A percentile compares a stretch with the other conserved stretches of the same genome.
These are phyloP conservation scores for Lepidochrysops patricia DNA, from an alignment of 2,888 invertebrate species.

Conservation along the genomic window DNA sequence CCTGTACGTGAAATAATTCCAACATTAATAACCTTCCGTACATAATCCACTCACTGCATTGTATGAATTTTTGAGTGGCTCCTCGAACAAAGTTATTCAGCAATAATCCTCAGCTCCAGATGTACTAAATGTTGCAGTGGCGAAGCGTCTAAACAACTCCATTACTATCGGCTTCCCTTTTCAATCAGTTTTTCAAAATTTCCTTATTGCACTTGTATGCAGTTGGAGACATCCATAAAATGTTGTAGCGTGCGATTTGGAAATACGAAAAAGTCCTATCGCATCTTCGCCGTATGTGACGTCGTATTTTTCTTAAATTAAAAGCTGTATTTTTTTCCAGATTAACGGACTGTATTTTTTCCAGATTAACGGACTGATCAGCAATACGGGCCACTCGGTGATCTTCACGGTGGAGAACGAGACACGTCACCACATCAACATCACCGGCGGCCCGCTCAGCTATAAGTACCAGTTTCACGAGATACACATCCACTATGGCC, in stretches of 20 bases:
- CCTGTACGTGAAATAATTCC: background rate
- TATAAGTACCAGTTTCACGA: constrained; percentile 97
- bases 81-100: background rate
- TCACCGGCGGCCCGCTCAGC: constrained; percentile 95
- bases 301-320: too few species aligned
- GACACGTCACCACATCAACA: constrained; percentile 89
- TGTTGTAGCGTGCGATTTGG: too few species aligned
- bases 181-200: too few species aligned
- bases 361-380: constrained; percentile 91
- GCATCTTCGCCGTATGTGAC: too few species aligned
- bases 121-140: background rate
- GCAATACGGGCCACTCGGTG: constrained; percentile 96
- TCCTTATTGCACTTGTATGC: too few species aligned
- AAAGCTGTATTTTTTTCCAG: background rate
- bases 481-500: constrained; percentile 95
- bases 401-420: constrained; percentile 93
- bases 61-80: constrained; percentile 8
- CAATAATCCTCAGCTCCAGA: constrained; percentile 1
- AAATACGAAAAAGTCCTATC: too few species aligned
- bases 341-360: constrained; percentile 80
- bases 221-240: background rate
- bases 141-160: too few species aligned
- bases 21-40: constrained; percentile 4
- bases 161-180: too few species aligned
- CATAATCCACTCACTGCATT: constrained; percentile 10